Evolutionary conservation across 1,140 invertebrate genomes (phyloP), one percentile per base, ranked within the genome.

Genomic region (Vanessa atalanta): DNA sequence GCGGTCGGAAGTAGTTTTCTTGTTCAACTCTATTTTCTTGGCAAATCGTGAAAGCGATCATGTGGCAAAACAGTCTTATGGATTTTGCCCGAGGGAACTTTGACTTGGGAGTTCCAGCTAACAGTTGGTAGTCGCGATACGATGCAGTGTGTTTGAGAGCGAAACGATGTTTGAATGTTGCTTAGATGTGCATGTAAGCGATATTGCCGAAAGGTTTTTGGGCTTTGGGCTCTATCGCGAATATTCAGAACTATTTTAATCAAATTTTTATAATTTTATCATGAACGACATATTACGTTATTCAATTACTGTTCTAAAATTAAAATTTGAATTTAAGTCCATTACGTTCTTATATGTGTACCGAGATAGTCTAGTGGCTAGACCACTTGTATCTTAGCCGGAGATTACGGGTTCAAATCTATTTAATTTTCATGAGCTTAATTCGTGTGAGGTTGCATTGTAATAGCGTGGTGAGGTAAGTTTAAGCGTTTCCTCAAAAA

Each of bases 1-100:
- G 85, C 75, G 83, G 86, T 83, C 53, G 70, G 76, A 84, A 87
- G 77, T 86, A 87, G 85, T 90, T 88, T 87, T 75, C 80, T 80
- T 87, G 83, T 86, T 86, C 83, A 77, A 82, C 86, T 88, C 84
- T 88, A 90, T 89, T 91, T 89, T 89, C 85, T 90, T 89, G 88
- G 88, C 86, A 89, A 89, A 92, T 89, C 87, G 88, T 86, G 83
- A 85, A 89, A 88, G 85, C 89, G 89, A 90, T 91, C 90, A 92
- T 89, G 90, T 91, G 89, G 88, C 85, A 87, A 89, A 89, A 90
- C 81, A 89, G 79, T 86, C 85, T 88, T 89, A 91, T 89, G 83
- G 88, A 89, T 91, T 90, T 89, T 79, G 87, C 88, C 88, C 79
- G 76, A 75, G 87, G 89, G 82, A 92, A 90, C 85, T 92, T 89